Evolutionary conservation across 2,888 invertebrate genomes (phyloP).

Genomic region (Plutella xylostella): DNA sequence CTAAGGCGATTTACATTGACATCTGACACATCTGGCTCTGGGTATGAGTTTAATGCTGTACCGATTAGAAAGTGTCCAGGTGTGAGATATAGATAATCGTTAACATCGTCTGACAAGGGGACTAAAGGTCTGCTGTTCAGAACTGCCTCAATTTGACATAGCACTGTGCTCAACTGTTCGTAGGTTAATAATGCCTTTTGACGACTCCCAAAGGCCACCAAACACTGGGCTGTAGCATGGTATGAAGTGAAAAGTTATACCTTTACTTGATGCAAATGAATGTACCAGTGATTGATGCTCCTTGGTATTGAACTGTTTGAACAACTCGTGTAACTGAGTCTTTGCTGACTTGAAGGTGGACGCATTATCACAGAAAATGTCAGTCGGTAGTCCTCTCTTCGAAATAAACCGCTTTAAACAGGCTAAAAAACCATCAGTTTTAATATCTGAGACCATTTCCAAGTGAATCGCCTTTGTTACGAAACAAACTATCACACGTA

Average conservation of each 20-base stretch:
- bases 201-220: too few species aligned
- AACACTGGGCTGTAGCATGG: too few species aligned
- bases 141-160: conserved; percentile 11
- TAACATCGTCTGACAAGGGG: conserved; percentile 8
- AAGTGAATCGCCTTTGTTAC: conserved; percentile 14
- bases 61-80: conserved; percentile 17
- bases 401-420: background rate
- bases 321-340: background rate
- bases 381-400: background rate
- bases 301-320: background rate
- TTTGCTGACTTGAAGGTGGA: conserved; percentile 1
- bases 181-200: conserved; percentile 8
- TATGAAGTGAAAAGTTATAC: background rate
- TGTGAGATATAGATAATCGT: conserved; percentile 11
- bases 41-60: conserved; percentile 8
- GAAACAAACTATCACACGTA: conserved; percentile 16
- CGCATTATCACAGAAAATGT: conserved; percentile 4
- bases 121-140: conserved; percentile 12
- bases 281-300: too few species aligned
- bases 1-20: conserved; percentile 9
- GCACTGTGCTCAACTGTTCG: conserved; percentile 12
- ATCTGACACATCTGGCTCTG: conserved; percentile 13
- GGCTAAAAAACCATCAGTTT: background rate
- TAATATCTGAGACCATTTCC: conserved; percentile 8
- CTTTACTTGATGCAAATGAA: too few species aligned